Evolutionary conservation across 2,113 vertebrate genomes (phyloP), one percentile per base, ranked within the genome.

Genomic region (Lethenteron camtschaticum): DNA sequence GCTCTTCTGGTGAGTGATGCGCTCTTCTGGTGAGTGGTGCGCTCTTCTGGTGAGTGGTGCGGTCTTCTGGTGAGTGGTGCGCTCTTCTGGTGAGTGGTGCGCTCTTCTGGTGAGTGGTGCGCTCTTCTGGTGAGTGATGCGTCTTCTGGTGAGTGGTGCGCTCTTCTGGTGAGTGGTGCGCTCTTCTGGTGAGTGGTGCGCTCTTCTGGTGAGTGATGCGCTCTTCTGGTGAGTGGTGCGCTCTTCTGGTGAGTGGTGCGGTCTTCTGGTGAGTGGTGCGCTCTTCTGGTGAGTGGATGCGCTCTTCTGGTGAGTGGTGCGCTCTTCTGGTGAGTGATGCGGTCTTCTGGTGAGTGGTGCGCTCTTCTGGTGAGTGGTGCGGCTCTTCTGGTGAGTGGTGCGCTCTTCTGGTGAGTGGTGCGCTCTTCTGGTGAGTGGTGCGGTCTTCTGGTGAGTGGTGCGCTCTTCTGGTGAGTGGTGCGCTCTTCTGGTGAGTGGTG

Each of bases 281-380:
- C 6, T 7, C 7, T 5, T 8, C 76, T 80, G 83, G 94, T 96
- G 83, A 8, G 79, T 79, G 41, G 3, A n/a, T 2, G 16, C 58
- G 56, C 2, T 20, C 20, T 11, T 70, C 7, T 12, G 55, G n/a
- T n/a, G n/a, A n/a, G n/a, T n/a, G n/a, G n/a, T n/a, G n/a, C n/a
- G n/a, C n/a, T 85, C 57, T 85, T 79, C 76, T 80, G 83, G 94
- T 96, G 83, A 8, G 79, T 79, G 41, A 2, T 2, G 16, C 4
- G 11, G 10, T 7, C 7, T 5, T 8, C 76, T 80, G 83, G 94
- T 96, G 83, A 8, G 79, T 79, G 41, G 3, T 2, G 16, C 58
- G 56, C 2, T 20, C 20, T 11, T 70, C 7, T 12, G 55, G n/a
- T n/a, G n/a, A n/a, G n/a, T n/a, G n/a, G n/a, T n/a, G 70, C 82